Evolutionary conservation across 2,113 vertebrate genomes (phyloP), one percentile per base, ranked within the genome.

Genomic region (Microcebus lehilahytsara): DNA sequence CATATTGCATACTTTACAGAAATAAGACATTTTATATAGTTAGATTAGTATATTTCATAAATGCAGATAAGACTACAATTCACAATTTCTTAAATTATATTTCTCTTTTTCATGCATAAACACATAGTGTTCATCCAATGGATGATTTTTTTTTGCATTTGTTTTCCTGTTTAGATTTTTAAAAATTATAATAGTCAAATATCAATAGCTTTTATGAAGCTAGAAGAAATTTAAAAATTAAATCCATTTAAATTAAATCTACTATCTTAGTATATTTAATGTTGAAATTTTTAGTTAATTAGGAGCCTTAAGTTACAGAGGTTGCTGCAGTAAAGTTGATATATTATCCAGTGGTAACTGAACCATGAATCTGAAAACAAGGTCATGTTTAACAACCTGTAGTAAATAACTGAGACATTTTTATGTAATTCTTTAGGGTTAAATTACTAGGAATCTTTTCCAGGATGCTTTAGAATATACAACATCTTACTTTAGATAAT

Each of bases 361-460:
- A 97, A 98, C 94, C 97, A 98, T 97, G 96, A 97, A 98, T 97
- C 97, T 98, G 97, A 98, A 98, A 98, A 98, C 81, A 58, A 27
- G 97, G 98, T 96, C 96, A 96, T 95, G 91, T 83, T 97, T 88
- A 91, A 51, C 94, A 98, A 97, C 92, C 94, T 93, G 79, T 97
- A 97, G 87, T 94, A 84, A 17, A 46, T 27, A 69, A 17, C 6
- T 34, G 42, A 58, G 58, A 97, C 95, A n/a, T 97, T 91, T 91
- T 98, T 96, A 97, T 9, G 85, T 95, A 95, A 92, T 94, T 93
- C 98, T 97, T 98, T 97, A 98, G 97, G 97, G 97, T 98, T 98
- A 98, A 96, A 96, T 98, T 98, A 86, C 95, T 97, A 97, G 11
- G 7, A 84, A 72, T 6, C 60, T 84, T 84, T 85, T 96, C 92